A percentile compares a stretch with the other conserved stretches of the same genome.
Evolutionary conservation across 2,888 invertebrate genomes (phyloP).

Genomic region (Anodontia alba): DNA sequence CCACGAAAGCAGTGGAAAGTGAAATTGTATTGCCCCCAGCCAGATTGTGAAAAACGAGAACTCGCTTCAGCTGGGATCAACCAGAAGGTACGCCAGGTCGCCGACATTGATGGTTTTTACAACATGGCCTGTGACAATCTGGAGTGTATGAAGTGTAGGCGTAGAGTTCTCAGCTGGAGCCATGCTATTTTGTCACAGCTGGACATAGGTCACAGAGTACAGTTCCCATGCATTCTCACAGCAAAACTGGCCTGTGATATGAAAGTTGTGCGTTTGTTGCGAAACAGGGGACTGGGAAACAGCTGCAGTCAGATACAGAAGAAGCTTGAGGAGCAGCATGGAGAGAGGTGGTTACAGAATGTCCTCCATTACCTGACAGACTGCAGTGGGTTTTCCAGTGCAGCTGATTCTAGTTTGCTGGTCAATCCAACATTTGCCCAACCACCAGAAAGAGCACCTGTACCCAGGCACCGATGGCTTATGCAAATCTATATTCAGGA

Average conservation of each 20-base stretch:
- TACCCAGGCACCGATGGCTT: slow-evolving; percentile 61
- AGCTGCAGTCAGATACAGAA: slow-evolving; percentile 49
- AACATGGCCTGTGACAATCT: slow-evolving; percentile 57
- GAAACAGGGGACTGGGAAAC: slow-evolving; percentile 62
- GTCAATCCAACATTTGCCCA: slow-evolving; percentile 19
- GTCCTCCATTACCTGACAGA: slow-evolving; percentile 45
- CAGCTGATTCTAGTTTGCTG: slow-evolving; percentile 26
- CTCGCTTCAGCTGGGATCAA: slow-evolving; percentile 53
- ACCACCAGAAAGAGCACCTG: slow-evolving; percentile 31
- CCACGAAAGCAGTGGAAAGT: slow-evolving; percentile 46
- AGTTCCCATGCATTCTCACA: slow-evolving; percentile 62
- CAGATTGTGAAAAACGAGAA: slow-evolving; percentile 28
- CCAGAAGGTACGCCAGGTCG: slow-evolving; percentile 46
- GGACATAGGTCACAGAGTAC: slow-evolving; percentile 50
- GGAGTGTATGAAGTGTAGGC: slow-evolving; percentile 46
- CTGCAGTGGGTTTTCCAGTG: slow-evolving; percentile 32
- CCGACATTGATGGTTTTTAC: slow-evolving; percentile 64
- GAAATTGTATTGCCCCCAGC: slow-evolving; percentile 35
- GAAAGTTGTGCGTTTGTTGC: slow-evolving; percentile 48
- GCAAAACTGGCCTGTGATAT: slow-evolving; percentile 54
- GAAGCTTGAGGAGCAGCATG: slow-evolving; percentile 62
- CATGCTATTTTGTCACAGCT: slow-evolving; percentile 56
- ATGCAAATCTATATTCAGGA: slow-evolving; percentile 53
- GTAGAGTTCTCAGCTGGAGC: slow-evolving; percentile 50
- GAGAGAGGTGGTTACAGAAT: slow-evolving; percentile 52